Evolutionary conservation across 1,140 invertebrate genomes (phyloP), one percentile per base, ranked within the genome.

Genomic region (Brachionus calyciflorus): DNA sequence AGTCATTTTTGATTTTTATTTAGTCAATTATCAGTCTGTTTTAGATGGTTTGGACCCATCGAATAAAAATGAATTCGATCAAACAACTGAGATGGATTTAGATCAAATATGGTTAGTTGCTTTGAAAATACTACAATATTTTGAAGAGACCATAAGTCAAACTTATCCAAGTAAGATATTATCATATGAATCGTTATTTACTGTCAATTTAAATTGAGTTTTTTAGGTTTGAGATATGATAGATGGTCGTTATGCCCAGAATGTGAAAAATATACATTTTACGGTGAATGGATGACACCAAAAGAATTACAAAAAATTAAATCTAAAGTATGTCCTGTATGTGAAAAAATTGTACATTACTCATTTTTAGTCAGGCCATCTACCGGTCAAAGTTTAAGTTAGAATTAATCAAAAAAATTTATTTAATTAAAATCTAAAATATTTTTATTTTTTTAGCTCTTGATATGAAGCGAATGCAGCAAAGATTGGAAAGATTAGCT

Each of bases 21-120:
- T 55, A 19, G 28, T 51, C 14, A 73, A 28, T 24, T 73, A 73
- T 55, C 69, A 70, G 19, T 33, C 46, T 14, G 37, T 73, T 6
- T 19, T 51, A 6, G 46, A 49, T 4, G 28, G 37, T n/a, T 28
- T 65, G 14, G 60, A 65, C 12, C 60, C 33, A 21, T 24, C 69
- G 2, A 73, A 41, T 19, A 55, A 26, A 44, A 51, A 30, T 37
- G 69, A 73, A 21, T 49, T 40, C 30, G 69, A 73, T 17, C 69
- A 73, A 51, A 73, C 46, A 19, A 73, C 46, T 10, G 51, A 49
- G 17, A 73, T 73, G 46, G 69, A 73, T 51, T 17, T 73, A 19
- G 69, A 73, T 51, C 69, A 73, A 41, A 49, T 73, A 14, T 73
- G 69, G 69, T 30, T 55, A n/a, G n/a, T 73, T 10, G 69, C 69